Base-by-base conservation (phyloP, 1,140 invertebrate species). In the Gryon sp. region DNA sequence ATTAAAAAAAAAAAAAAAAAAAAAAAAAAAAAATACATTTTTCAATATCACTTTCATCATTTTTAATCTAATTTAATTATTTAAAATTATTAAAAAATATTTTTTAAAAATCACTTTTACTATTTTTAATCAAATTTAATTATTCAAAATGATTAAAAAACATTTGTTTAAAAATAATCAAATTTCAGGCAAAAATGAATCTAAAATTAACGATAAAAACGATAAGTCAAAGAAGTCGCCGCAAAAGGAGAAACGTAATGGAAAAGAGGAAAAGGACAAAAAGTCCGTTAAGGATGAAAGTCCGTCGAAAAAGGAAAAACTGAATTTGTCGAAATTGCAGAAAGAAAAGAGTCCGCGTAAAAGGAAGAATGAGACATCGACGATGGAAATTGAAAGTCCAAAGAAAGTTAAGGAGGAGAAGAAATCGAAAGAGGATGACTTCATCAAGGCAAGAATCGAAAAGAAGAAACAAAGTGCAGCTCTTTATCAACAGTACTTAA, bases 401-500 rank as follows among this genome's bases (percentile, higher is more conserved):
- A 65, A 74, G 30, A 77, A 77, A 18, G 9, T 15, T 4, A 43
- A 48, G 11, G 45, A 57, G 2, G n/a, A 32, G 11, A 32, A 57
- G 2, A 7, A 32, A 9, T 4, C 9, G n/a, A 41, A 43, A 12
- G 19, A 70, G 7, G 32, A 60, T 28, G 85, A 89, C 77, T 48
- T 90, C 2, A 92, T 92, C 84, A 90, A 93, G 82, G 91, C 92
- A 74, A 88, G 89, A 18, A 88, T 91, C 80, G 91, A 94, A 82
- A 92, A 92, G 55, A 92, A 91, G 79, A 90, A 92, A 63, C 84
- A 93, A 80, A 90, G 90, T 30, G 90, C 90, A 4, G 87, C 88
- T n/a, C 83, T 92, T 18, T 95, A 95, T 82, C 90, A 93, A 28
- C 90, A 92, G 57, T 97, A 94, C 83, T 89, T 94, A 26, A 91